Evolutionary conservation across 1,140 invertebrate species (phyloP).

Genomic region (Chironomus tepperi): DNA sequence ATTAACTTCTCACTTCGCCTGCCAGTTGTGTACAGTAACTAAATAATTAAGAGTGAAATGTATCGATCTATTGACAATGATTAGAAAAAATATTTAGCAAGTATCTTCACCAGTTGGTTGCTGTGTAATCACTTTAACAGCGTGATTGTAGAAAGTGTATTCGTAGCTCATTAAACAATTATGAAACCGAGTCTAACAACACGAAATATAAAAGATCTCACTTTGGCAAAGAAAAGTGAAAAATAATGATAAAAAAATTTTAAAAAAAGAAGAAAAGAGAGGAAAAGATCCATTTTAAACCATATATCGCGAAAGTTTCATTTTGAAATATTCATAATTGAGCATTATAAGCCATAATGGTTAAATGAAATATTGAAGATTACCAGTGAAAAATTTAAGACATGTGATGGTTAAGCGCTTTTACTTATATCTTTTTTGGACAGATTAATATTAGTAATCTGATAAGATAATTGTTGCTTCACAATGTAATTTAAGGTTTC

Average conservation of each 20-base stretch:
- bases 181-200: neutral
- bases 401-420: too few relatives aligned
- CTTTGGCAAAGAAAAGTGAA: neutral
- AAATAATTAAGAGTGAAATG: neutral
- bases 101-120: neutral
- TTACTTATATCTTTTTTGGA: too few relatives aligned
- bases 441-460: too few relatives aligned
- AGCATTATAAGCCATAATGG: neutral
- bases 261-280: too few relatives aligned
- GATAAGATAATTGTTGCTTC: too few relatives aligned
- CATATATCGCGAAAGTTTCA: neutral
- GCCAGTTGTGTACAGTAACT: too few relatives aligned
- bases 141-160: neutral
- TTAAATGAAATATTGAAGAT: too few relatives aligned
- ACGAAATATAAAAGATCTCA: neutral
- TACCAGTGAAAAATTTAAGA: too few relatives aligned
- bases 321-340: neutral
- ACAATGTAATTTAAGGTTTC: too few relatives aligned
- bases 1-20: too few relatives aligned
- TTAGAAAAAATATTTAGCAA: neutral
- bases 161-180: conserved; percentile 14
- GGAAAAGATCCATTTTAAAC: too few relatives aligned
- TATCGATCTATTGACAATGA: neutral
- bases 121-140: neutral
- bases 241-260: too few relatives aligned